phyloP scores from a whole-genome alignment of 2,797 vertebrate genomes.

The Danio kyathit region DNA sequence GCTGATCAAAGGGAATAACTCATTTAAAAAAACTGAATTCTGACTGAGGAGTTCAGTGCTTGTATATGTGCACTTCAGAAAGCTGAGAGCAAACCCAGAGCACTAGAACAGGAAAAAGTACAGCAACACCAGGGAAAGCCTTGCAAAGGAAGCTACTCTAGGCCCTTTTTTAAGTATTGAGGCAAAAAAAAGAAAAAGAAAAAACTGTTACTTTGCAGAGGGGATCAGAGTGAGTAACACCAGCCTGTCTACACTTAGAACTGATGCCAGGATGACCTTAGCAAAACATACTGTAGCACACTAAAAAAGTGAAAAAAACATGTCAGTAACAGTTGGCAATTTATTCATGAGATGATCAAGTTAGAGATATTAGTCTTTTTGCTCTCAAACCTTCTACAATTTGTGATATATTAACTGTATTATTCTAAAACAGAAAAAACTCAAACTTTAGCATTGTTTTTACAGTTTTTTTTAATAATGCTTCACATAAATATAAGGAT shows the following conservation, averaged over 20 bases:
- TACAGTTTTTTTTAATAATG: too few species aligned
- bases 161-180: background rate
- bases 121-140: background rate
- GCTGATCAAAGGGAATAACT: constrained; percentile 72
- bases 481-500: too few species aligned
- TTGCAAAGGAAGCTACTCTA: background rate
- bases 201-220: background rate
- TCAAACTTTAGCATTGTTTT: too few species aligned
- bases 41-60: constrained; percentile 25
- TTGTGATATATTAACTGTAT: too few species aligned
- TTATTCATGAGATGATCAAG: too few species aligned
- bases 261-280: background rate
- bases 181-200: background rate
- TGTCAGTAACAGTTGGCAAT: background rate
- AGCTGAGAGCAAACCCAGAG: constrained; percentile 17
- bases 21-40: constrained; percentile 54
- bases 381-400: too few species aligned
- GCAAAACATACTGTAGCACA: background rate
- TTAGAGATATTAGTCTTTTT: too few species aligned
- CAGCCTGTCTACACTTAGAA: background rate
- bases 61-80: constrained; percentile 34
- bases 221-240: background rate
- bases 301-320: background rate
- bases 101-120: constrained; percentile 3
- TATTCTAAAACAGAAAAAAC: too few species aligned